These are phyloP conservation scores for Apis florea DNA, from an alignment of 1,140 invertebrate species.

Conservation along the genomic window DNA sequence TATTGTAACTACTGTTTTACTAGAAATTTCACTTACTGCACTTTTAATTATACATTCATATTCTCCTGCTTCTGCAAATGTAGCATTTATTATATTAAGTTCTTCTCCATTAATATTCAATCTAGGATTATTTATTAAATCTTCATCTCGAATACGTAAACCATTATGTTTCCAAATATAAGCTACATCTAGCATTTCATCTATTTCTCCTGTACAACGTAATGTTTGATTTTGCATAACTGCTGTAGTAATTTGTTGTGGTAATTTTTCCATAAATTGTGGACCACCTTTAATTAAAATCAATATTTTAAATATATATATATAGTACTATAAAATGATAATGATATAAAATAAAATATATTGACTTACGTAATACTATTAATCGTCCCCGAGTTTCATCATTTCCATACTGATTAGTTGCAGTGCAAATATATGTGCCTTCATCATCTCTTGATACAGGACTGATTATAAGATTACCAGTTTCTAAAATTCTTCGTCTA, in stretches of 20 bases:
- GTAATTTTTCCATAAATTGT: constrained; percentile 85
- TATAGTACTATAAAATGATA: background rate
- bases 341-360: constrained; percentile 19
- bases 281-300: constrained; percentile 83
- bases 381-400: constrained; percentile 91
- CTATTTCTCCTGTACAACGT: constrained; percentile 89
- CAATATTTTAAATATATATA: background rate
- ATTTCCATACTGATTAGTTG: constrained; percentile 90
- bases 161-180: constrained; percentile 96
- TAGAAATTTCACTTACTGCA: constrained; percentile 89
- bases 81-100: constrained; percentile 90
- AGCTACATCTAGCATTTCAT: constrained; percentile 91
- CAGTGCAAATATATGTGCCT: constrained; percentile 93
- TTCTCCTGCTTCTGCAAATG: constrained; percentile 91
- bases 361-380: constrained; percentile 89
- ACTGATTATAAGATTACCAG: constrained; percentile 92
- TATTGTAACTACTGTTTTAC: constrained; percentile 86
- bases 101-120: constrained; percentile 85
- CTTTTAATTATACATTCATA: constrained; percentile 95
- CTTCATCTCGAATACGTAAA: constrained; percentile 86
- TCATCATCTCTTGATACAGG: constrained; percentile 93
- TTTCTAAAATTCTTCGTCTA: constrained; percentile 88
- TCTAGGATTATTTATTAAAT: constrained; percentile 77
- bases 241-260: constrained; percentile 83
- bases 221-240: constrained; percentile 88